Base-by-base conservation (phyloP, 2,888 invertebrate species). In the Julus scandinavius region DNA sequence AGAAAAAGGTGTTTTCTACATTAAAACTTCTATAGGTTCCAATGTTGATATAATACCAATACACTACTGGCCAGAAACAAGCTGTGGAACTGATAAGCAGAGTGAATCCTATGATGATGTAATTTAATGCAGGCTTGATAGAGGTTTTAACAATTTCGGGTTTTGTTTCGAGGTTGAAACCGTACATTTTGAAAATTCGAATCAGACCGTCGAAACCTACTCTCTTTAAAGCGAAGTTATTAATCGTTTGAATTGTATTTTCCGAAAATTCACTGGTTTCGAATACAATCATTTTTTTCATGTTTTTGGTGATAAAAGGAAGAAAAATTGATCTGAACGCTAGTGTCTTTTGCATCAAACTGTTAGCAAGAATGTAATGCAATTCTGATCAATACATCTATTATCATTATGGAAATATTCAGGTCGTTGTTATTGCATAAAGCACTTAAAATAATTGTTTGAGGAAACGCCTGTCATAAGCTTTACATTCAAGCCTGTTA, bases 361-460 rank as follows among this genome's bases (percentile, higher is more conserved):
- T 63, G 63, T n/a, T 17, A 17, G 1, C 1, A n/a, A 63, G 63
- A n/a, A n/a, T n/a, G 1, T 6, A 63, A 63, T 7, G 6, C 45
- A 45, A 45, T 5, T 45, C 45, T 45, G 29, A 72, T 20, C 29
- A 72, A 72, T 72, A 29, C 20, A 29, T 29, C 29, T 4, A 29
- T 72, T 20, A 72, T 72, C 5, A 72, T 72, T 20, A 20, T 20
- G 20, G 2, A 20, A 72, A 29, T 72, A 20, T 72, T 9, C 72
- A n/a, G 20, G 7, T 11, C 20, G 7, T 29, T 29, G 17, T 9
- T 9, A 7, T 72, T 72, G 7, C 72, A 29, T 9, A 5, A 20
- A 29, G 72, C 29, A 72, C 72, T 54, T 72, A 72, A 29, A 72
- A 72, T 72, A 72, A 72, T 72, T 72, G 72, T 29, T 29, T 72